phyloP scores from a whole-genome alignment of 2,113 vertebrate species.

The Kryptolebias marmoratus region DNA sequence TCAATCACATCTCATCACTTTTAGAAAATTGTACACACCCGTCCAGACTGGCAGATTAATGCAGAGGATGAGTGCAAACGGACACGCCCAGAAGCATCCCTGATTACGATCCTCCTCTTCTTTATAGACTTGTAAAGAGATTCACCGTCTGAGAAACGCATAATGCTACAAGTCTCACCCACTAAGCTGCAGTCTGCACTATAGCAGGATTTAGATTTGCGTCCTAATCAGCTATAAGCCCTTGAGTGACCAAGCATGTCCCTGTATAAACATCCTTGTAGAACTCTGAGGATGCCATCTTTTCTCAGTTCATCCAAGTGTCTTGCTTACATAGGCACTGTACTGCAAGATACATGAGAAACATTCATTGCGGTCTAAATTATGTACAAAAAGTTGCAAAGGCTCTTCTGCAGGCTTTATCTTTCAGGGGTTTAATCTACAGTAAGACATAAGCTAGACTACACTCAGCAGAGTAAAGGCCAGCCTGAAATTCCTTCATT shows the following conservation, averaged over 20 bases:
- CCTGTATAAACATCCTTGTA: conserved; percentile 41
- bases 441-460: conserved; percentile 24
- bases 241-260: conserved; percentile 57
- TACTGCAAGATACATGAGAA: conserved; percentile 27
- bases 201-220: conserved; percentile 72
- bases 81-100: conserved; percentile 56
- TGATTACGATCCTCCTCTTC: conserved; percentile 57
- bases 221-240: conserved; percentile 65
- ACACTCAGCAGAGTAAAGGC: conserved; percentile 20
- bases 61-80: conserved; percentile 48
- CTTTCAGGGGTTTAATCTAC: conserved; percentile 44
- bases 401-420: conserved; percentile 37
- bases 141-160: conserved; percentile 36
- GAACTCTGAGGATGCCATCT: conserved; percentile 41
- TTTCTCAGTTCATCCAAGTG: conserved; percentile 48
- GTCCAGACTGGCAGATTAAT: conserved; percentile 69
- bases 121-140: conserved; percentile 66
- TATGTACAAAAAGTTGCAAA: conserved; percentile 49
- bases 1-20: conserved; percentile 62
- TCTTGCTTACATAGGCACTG: conserved; percentile 14
- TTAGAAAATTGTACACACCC: conserved; percentile 48
- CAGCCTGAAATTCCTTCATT: conserved; percentile 34
- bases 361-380: conserved; percentile 46
- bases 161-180: conserved; percentile 51
- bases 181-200: conserved; percentile 37